Evolutionary conservation across 1,140 invertebrate genomes (phyloP).

Genomic region (Camponotus vicinus): DNA sequence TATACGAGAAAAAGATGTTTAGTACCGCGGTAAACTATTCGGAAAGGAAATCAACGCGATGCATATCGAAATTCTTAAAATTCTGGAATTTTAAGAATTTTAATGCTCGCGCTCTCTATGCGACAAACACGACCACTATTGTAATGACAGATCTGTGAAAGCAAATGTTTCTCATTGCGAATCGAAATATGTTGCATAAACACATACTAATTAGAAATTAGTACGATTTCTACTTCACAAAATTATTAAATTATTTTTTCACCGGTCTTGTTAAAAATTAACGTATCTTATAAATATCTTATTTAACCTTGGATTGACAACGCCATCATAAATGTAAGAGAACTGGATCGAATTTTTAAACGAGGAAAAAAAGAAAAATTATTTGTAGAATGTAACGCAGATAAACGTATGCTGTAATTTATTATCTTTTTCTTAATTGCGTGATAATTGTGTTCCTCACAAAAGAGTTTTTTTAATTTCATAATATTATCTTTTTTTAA

Average conservation of each 20-base stretch:
- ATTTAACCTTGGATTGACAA: not conserved
- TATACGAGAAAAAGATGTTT: not conserved
- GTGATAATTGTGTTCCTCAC: too few species aligned
- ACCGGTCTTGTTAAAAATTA: not conserved
- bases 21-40: constrained; percentile 1
- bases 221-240: too few species aligned
- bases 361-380: constrained; percentile 6
- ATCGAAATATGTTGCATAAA: not conserved
- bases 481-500: too few species aligned
- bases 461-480: too few species aligned
- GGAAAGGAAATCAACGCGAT: not conserved
- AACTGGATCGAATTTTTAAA: not conserved
- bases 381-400: not conserved
- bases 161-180: not conserved
- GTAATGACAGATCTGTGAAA: not conserved
- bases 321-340: not conserved
- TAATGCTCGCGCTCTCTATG: not conserved
- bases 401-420: not conserved
- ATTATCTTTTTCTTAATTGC: too few species aligned
- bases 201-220: not conserved
- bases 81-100: constrained; percentile 51
- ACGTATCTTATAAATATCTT: not conserved
- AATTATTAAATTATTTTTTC: not conserved
- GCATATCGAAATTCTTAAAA: not conserved
- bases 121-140: not conserved